phyloP scores from a whole-genome alignment of 2,888 invertebrate species.

The Heterodera filipjevi region DNA sequence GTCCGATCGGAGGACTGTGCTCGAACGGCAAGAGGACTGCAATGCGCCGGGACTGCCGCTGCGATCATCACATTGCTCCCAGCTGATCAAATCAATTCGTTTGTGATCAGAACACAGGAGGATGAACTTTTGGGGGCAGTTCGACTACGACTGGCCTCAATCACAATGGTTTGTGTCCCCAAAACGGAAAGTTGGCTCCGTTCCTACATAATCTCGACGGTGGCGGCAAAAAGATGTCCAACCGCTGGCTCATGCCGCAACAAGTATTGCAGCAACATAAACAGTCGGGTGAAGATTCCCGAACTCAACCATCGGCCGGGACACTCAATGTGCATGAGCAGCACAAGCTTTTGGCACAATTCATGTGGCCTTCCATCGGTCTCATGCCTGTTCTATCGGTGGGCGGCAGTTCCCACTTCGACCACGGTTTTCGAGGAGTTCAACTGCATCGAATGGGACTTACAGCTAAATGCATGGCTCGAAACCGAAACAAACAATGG shows the following conservation, averaged over 20 bases:
- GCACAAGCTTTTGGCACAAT: neutral
- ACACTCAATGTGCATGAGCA: neutral
- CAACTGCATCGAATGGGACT: neutral
- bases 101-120: too few species aligned
- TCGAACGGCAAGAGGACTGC: neutral
- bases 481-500: neutral
- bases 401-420: neutral
- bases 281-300: neutral
- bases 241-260: too few species aligned
- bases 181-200: neutral
- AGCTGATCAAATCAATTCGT: too few species aligned
- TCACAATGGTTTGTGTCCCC: too few species aligned
- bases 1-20: neutral
- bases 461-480: neutral
- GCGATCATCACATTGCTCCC: neutral
- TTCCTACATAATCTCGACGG: too few species aligned
- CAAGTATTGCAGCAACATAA: neutral
- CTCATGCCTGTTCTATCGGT: neutral
- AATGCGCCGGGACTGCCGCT: neutral
- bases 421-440: slow-evolving; percentile 7
- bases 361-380: neutral
- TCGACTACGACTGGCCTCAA: too few species aligned
- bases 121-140: too few species aligned
- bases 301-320: slow-evolving; percentile 6
- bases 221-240: too few species aligned